Conservation (phyloP, 2,797 vertebrate species). For the Xiphophorus birchmanni region DNA sequence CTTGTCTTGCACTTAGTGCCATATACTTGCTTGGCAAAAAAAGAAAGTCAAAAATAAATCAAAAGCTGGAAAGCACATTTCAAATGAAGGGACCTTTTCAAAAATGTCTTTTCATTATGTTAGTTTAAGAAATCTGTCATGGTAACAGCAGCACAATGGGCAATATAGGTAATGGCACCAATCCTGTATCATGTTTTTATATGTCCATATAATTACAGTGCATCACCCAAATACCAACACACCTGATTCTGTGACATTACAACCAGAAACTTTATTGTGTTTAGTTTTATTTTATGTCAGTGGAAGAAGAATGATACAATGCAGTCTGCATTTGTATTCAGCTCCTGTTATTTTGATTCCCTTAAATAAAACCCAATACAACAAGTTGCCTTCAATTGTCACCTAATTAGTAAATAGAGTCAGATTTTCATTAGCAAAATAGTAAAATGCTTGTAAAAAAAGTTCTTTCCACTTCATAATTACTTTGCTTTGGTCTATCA, state of each 20-base stretch:
- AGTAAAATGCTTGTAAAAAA: neutral
- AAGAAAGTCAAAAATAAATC: slow-evolving; percentile 26
- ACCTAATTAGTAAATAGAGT: neutral
- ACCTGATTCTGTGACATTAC: neutral
- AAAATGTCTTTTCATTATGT: slow-evolving; percentile 2
- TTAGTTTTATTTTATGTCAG: neutral
- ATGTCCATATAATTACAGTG: neutral
- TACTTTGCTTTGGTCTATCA: neutral
- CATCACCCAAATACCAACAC: neutral
- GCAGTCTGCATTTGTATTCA: neutral
- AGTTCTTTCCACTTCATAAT: neutral
- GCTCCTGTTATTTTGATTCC: neutral
- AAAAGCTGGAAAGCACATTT: slow-evolving; percentile 19
- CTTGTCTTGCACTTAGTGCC: slow-evolving; percentile 28
- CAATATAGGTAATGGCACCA: neutral
- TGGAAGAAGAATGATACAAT: neutral
- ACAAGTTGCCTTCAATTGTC: neutral
- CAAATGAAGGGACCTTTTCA: slow-evolving; percentile 21
- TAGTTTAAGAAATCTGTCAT: neutral
- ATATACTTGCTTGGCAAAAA: neutral
- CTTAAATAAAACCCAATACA: neutral
- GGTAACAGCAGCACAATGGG: neutral
- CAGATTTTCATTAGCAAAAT: neutral
- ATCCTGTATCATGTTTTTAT: neutral
- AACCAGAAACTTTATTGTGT: neutral